These are phyloP conservation scores for Syrmaticus mikado DNA, from an alignment of 2,113 vertebrate species.

Conservation along the genomic window DNA sequence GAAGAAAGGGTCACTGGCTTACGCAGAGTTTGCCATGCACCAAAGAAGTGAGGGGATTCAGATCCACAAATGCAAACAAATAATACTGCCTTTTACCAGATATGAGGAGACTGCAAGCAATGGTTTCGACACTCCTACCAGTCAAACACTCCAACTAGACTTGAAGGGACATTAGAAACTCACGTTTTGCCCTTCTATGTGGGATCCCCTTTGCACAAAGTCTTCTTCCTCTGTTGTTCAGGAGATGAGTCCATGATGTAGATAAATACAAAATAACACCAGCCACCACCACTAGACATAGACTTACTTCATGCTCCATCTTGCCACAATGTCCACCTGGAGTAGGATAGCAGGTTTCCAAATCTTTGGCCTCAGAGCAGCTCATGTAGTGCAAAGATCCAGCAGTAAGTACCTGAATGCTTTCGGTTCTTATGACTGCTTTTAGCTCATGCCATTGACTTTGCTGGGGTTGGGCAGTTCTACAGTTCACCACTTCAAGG, in stretches of 20 bases:
- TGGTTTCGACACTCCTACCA: background rate
- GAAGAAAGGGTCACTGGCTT: background rate
- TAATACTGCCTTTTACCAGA: background rate
- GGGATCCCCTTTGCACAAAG: background rate
- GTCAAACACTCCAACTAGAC: background rate
- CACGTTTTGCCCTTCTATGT: background rate
- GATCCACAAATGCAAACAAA: background rate
- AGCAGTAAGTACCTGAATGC: background rate
- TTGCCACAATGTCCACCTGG: background rate
- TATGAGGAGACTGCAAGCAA: background rate
- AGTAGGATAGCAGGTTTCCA: background rate
- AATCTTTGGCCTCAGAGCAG: background rate
- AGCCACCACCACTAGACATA: accelerated
- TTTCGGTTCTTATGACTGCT: background rate
- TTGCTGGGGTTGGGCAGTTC: background rate
- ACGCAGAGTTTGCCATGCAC: background rate
- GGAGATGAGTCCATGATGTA: background rate
- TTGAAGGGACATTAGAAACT: background rate
- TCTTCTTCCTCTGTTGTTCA: background rate
- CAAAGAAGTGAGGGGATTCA: background rate
- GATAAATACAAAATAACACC: background rate
- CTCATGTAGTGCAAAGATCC: accelerated
- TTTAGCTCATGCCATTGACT: background rate
- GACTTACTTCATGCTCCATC: background rate
- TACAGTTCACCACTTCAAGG: background rate